Evolutionary conservation across 2,113 vertebrate genomes (phyloP).

Genomic region (Odocoileus hemionus): DNA sequence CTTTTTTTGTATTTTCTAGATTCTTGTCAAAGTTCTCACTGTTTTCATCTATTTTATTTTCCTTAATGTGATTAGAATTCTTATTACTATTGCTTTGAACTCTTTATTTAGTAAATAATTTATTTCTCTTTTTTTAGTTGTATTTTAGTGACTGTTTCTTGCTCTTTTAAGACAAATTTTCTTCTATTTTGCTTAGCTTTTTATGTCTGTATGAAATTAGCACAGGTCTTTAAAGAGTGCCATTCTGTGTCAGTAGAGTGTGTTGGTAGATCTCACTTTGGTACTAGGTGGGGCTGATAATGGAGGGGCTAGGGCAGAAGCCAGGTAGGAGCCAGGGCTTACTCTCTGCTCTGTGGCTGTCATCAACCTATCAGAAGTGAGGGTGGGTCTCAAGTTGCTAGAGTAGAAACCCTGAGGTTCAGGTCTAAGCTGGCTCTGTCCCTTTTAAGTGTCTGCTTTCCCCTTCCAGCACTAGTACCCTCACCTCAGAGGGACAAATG

Average conservation of each 20-base stretch:
- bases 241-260: not conserved
- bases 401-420: not conserved
- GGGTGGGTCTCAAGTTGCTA: not conserved
- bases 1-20: not conserved
- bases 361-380: not conserved
- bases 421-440: not conserved
- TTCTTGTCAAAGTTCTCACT: not conserved
- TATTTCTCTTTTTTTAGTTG: not conserved
- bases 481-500: not conserved
- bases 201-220: not conserved
- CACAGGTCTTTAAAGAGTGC: not conserved
- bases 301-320: not conserved
- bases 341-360: not conserved
- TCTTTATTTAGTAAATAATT: not conserved
- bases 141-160: not conserved
- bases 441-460: not conserved
- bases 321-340: not conserved
- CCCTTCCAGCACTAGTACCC: not conserved
- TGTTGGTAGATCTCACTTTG: not conserved
- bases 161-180: not conserved
- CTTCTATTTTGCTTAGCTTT: not conserved
- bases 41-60: not conserved
- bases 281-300: not conserved
- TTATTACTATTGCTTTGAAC: not conserved
- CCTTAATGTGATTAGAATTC: not conserved